Evolutionary conservation across 2,797 vertebrate genomes (phyloP), one percentile per base, ranked within the genome.

Genomic region (Hyperoplus immaculatus): DNA sequence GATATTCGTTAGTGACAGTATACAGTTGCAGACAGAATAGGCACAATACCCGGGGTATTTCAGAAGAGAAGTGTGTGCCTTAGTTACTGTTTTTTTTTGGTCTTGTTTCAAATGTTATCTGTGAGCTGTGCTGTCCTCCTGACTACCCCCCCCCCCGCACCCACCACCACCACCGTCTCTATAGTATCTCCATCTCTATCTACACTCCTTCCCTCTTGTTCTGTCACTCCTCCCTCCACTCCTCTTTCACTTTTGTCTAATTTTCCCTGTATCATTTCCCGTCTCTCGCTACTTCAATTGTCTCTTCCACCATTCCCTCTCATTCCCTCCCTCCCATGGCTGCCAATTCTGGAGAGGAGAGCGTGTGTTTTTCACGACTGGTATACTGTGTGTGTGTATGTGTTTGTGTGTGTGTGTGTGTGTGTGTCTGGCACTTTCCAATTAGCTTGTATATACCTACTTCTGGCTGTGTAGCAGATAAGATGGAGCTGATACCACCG

Each of bases 371-470:
- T 88, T 29, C 29, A 29, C 29, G 29, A 82, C 84, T 78, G 72
- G 79, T 87, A 79, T 78, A 56, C 78, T 58, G 77, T 77, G 83
- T 29, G 29, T 29, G 29, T 29, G 29, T 29, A 2, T 29, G 29
- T 29, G 29, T 58, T 76, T 77, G 83, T 29, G 29, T 29, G 3
- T 29, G 29, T 29, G 29, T 29, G 29, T 29, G 29, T 21, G 21
- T 21, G 21, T 21, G 21, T 82, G 89, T 89, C 91, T 93, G 87
- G 81, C 90, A 93, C 89, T 93, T 94, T 94, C 93, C 93, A 94
- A 94, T 94, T 94, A 94, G 93, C 91, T 93, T 87, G 87, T 94
- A 89, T 91, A 91, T 91, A 91, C 88, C 91, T 91, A 92, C 88
- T 90, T 85, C 89, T 94, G 90, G 92, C 89, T 92, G 91, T 92